phyloP scores from a whole-genome alignment of 2,888 invertebrate species.

The Rhyacophila evoluta region DNA sequence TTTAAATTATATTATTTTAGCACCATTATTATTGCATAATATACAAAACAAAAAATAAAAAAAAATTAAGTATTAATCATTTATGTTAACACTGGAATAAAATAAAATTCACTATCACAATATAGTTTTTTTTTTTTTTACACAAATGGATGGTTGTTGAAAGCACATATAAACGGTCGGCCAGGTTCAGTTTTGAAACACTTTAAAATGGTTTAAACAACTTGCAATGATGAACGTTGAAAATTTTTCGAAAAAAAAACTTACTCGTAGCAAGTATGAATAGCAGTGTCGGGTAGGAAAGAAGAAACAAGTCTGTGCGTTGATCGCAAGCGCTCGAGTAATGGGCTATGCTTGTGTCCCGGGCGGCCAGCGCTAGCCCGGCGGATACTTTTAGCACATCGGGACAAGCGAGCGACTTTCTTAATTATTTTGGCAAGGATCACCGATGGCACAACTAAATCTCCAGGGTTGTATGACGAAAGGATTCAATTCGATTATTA shows the following conservation, averaged over 20 bases:
- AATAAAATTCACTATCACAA: conserved; percentile 37
- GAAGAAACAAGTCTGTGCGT: conserved; percentile 68
- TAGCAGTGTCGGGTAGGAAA: conserved; percentile 71
- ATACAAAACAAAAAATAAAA: background rate
- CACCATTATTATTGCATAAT: conserved; percentile 32
- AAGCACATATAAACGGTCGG: conserved; percentile 31
- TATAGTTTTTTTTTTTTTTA: conserved; percentile 30
- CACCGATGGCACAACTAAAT: conserved; percentile 69
- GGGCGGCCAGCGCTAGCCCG: conserved; percentile 66
- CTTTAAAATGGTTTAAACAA: conserved; percentile 30
- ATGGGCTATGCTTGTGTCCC: conserved; percentile 65
- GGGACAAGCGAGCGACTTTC: conserved; percentile 76
- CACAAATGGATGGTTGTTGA: conserved; percentile 35
- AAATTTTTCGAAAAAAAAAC: conserved; percentile 64
- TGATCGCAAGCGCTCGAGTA: conserved; percentile 70
- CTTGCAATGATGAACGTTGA: conserved; percentile 48
- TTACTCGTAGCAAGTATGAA: conserved; percentile 57
- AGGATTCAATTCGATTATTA: conserved; percentile 56
- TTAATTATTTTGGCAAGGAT: conserved; percentile 84
- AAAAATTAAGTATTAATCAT: background rate
- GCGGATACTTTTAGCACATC: conserved; percentile 73
- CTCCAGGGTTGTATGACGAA: conserved; percentile 71
- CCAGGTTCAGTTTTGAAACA: conserved; percentile 25
- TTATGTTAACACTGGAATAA: conserved; percentile 36
- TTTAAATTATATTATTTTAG: conserved; percentile 20